Evolutionary conservation across 2,113 vertebrate species (phyloP).

Genomic region (Nibea albiflora): DNA sequence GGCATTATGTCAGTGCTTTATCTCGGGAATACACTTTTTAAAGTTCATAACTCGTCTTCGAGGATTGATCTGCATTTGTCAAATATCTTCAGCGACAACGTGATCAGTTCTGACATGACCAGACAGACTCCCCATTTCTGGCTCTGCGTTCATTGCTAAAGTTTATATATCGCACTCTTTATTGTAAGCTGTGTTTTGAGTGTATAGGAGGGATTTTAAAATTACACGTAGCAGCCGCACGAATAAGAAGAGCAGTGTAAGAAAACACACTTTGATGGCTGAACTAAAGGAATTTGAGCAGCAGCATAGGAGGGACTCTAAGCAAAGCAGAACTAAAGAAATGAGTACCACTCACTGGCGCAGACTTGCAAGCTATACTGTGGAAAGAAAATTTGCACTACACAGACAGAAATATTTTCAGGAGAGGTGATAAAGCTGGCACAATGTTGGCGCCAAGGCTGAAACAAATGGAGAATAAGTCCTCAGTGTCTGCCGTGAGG

Average conservation of each 20-base stretch:
- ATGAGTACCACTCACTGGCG: no score
- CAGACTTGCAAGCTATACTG: no score
- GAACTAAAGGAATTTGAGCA: background rate
- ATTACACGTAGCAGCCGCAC: background rate
- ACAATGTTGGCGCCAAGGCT: no score
- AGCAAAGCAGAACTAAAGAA: no score
- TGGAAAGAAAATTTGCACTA: no score
- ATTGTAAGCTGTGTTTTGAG: background rate
- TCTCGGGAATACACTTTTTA: no score
- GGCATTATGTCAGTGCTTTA: no score
- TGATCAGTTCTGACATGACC: no score
- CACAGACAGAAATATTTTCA: background rate
- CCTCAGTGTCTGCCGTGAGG: background rate
- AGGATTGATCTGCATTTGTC: no score
- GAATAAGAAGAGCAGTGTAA: background rate
- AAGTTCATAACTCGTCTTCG: background rate
- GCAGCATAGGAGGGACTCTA: background rate
- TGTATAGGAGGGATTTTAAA: background rate
- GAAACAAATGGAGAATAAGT: background rate
- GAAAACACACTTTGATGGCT: background rate
- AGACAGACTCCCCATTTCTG: background rate
- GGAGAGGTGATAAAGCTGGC: background rate
- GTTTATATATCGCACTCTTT: background rate
- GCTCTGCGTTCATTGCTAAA: background rate
- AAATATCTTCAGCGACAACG: no score